Conservation (phyloP, 1,140 invertebrate species). For the Temnothorax nylanderi region DNA sequence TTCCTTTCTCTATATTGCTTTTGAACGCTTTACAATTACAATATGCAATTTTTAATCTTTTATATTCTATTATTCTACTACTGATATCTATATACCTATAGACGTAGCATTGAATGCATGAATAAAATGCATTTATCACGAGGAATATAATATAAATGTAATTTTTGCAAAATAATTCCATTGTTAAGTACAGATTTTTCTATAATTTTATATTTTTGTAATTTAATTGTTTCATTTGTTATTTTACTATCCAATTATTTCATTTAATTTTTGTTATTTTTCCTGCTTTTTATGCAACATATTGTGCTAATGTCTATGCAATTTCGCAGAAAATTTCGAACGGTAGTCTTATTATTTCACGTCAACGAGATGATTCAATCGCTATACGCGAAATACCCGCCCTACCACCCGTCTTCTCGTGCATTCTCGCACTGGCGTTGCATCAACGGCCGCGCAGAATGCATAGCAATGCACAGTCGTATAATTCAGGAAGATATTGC, state of each 20-base stretch:
- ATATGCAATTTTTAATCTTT: not conserved
- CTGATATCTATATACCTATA: not conserved
- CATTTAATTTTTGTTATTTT: not conserved
- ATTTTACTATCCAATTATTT: not conserved
- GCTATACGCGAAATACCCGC: conserved; percentile 12
- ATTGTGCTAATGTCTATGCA: not conserved
- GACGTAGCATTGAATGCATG: not conserved
- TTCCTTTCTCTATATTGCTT: not conserved
- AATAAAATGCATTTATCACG: not conserved
- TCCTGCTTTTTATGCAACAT: not conserved
- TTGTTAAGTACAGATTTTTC: not conserved
- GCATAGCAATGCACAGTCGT: conserved; percentile 41
- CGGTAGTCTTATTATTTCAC: conserved; percentile 7
- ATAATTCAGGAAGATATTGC: conserved; percentile 66
- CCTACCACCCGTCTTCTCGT: conserved; percentile 22
- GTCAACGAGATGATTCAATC: conserved; percentile 48
- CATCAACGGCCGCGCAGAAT: conserved; percentile 33
- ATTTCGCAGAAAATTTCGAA: conserved; percentile 31
- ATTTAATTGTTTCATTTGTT: not conserved
- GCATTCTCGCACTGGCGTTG: conserved; percentile 40
- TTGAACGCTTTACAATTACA: not conserved
- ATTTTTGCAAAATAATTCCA: not conserved
- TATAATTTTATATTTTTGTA: not conserved
- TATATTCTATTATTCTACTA: not conserved
- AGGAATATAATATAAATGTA: not conserved